A percentile compares a stretch with the other conserved stretches of the same genome.
These are phyloP conservation scores for Cataglyphis altisquamis DNA, from an alignment of 2,888 invertebrate genomes.

Conservation along the genomic window DNA sequence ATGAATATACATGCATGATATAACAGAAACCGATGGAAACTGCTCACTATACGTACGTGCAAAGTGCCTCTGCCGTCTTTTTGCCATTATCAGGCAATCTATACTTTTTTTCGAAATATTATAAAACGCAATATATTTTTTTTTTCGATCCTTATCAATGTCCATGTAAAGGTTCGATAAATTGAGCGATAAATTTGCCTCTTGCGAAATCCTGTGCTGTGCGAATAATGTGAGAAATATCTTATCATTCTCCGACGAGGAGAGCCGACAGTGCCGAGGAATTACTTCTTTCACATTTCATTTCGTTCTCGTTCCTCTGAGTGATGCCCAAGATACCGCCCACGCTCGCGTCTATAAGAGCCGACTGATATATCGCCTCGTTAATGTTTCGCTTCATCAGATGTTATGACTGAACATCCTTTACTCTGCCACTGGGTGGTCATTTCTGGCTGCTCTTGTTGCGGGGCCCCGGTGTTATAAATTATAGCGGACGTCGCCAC, in stretches of 20 bases:
- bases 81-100: constrained; percentile 13
- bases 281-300: constrained; percentile 81
- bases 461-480: constrained; percentile 80
- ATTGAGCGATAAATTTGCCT: background rate
- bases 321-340: constrained; percentile 81
- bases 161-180: background rate
- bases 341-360: constrained; percentile 74
- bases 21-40: constrained; percentile 45
- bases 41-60: constrained; percentile 39
- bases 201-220: constrained; percentile 3
- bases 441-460: constrained; percentile 83
- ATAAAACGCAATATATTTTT: background rate
- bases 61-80: constrained; percentile 29
- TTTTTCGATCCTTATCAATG: background rate
- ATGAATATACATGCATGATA: constrained; percentile 54
- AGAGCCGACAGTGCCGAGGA: constrained; percentile 71
- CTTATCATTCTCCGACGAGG: constrained; percentile 63
- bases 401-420: constrained; percentile 84
- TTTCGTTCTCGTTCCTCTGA: constrained; percentile 76
- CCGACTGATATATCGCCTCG: constrained; percentile 83
- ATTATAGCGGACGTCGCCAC: constrained; percentile 73
- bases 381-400: constrained; percentile 85
- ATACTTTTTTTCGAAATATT: constrained; percentile 2
- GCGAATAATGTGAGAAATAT: constrained; percentile 60
- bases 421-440: constrained; percentile 84